These are phyloP conservation scores for Melanotaenia parkinsoni DNA, from an alignment of 2,797 vertebrate species.

Conservation along the genomic window DNA sequence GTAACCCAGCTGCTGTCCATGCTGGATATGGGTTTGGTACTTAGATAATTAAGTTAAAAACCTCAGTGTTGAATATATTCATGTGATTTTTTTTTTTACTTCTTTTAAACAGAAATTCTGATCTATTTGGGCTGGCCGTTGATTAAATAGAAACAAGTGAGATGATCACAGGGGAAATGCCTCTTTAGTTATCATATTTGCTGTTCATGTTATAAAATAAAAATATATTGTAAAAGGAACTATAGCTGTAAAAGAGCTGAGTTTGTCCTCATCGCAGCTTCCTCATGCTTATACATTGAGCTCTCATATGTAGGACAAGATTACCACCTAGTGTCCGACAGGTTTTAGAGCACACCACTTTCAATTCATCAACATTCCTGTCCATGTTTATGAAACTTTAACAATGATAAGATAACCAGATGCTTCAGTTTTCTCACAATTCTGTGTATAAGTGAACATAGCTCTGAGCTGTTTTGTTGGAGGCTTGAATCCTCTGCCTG, in stretches of 20 bases:
- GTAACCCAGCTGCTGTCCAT: background rate
- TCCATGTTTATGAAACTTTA: slow-evolving; percentile 36
- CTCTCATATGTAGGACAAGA: slow-evolving; percentile 51
- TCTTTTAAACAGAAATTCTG: background rate
- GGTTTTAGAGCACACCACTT: slow-evolving; percentile 22
- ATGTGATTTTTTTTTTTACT: no score
- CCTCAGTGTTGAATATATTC: background rate
- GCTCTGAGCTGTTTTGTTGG: slow-evolving; percentile 62
- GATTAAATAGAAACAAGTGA: background rate
- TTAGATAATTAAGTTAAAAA: background rate
- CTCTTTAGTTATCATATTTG: background rate
- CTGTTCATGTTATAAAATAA: background rate
- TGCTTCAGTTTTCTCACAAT: slow-evolving; percentile 29
- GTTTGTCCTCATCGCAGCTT: background rate
- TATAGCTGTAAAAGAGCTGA: background rate
- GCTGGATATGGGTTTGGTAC: background rate
- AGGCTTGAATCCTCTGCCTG: slow-evolving; percentile 52
- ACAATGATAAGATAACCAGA: slow-evolving; percentile 52
- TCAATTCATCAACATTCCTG: slow-evolving; percentile 28
- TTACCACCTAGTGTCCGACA: slow-evolving; percentile 71
- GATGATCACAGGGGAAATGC: background rate
- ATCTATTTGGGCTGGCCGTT: background rate
- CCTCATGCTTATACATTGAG: background rate
- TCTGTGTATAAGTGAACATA: slow-evolving; percentile 47
- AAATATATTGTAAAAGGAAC: background rate